These are phyloP conservation scores for Ephydatia muelleri DNA, from an alignment of 37 sponge, comb jelly and placozoan genomes.

Conservation along the genomic window DNA sequence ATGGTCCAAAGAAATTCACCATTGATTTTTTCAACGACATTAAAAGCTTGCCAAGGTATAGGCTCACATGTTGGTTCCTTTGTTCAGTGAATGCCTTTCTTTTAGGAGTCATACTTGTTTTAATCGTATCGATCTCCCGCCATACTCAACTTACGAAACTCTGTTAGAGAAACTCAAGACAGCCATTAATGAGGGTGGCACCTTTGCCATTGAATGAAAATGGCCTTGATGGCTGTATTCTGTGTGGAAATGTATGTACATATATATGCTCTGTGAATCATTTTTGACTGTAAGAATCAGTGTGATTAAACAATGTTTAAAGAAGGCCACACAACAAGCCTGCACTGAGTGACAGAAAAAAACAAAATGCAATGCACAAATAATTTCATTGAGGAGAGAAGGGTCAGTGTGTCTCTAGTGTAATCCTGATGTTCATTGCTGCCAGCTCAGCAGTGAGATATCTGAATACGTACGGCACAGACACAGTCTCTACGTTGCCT, in stretches of 20 bases:
- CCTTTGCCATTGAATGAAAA: constrained; percentile 83
- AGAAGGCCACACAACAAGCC: not conserved
- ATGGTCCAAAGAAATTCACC: constrained; percentile 85
- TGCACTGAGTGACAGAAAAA: not conserved
- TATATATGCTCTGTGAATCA: too few relatives aligned
- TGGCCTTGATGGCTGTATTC: too few relatives aligned
- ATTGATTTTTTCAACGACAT: constrained; percentile 73
- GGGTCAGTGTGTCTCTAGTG: constrained; percentile 26
- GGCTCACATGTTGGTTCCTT: not conserved
- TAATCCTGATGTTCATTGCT: constrained; percentile 92
- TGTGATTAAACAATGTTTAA: too few relatives aligned
- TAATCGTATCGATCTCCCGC: constrained; percentile 88
- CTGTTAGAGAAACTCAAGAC: constrained; percentile 64
- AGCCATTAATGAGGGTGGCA: constrained; percentile 76
- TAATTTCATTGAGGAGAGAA: not conserved
- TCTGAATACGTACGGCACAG: constrained; percentile 91
- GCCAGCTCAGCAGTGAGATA: constrained; percentile 94
- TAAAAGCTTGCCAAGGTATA: constrained; percentile 74
- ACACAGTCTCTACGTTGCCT: constrained; percentile 66
- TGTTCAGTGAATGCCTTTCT: too few relatives aligned
- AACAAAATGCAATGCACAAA: not conserved
- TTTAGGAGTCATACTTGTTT: constrained; percentile 90
- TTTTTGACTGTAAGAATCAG: too few relatives aligned
- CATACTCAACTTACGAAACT: constrained; percentile 61
- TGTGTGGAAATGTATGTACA: too few relatives aligned